Conservation (phyloP, 2,797 vertebrate genomes). For the Epinephelus awoara region DNA sequence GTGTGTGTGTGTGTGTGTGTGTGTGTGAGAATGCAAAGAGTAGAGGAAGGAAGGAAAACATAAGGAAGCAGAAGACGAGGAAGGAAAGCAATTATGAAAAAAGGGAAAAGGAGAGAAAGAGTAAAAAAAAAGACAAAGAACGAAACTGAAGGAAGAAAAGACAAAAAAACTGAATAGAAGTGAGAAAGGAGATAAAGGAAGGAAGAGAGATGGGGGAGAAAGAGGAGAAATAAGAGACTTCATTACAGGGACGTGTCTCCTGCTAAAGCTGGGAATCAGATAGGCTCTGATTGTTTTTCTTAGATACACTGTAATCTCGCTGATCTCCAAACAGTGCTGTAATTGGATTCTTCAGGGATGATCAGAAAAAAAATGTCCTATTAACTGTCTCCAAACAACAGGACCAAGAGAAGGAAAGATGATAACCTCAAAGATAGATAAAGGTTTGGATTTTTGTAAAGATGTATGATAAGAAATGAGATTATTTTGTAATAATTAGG, state of each 20-base stretch:
- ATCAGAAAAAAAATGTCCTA: conserved; percentile 77
- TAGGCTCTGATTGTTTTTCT: conserved; percentile 87
- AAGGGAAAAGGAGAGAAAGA: neutral
- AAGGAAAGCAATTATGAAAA: neutral
- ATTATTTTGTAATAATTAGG: conserved; percentile 45
- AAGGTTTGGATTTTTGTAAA: conserved; percentile 40
- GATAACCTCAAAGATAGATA: conserved; percentile 55
- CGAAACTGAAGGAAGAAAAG: neutral
- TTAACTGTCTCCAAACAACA: conserved; percentile 75
- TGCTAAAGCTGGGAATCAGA: conserved; percentile 83
- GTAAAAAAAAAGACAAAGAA: neutral
- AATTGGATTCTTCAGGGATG: conserved; percentile 86
- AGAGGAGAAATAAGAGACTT: conserved; percentile 71
- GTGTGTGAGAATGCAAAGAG: neutral
- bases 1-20: neutral
- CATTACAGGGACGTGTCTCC: conserved; percentile 77
- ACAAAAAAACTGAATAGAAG: conserved; percentile 4
- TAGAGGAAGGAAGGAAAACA: neutral
- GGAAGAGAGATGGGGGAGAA: conserved; percentile 35
- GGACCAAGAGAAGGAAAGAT: conserved; percentile 25
- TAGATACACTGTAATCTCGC: conserved; percentile 85
- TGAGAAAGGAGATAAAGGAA: conserved; percentile 47
- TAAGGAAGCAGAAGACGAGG: no score
- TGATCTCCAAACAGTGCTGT: conserved; percentile 84
- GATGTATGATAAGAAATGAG: conserved; percentile 33